A percentile compares a stretch with the other conserved stretches of the same genome.
Conservation (phyloP, 2,113 vertebrate genomes). For the Ardeotis arabs region DNA sequence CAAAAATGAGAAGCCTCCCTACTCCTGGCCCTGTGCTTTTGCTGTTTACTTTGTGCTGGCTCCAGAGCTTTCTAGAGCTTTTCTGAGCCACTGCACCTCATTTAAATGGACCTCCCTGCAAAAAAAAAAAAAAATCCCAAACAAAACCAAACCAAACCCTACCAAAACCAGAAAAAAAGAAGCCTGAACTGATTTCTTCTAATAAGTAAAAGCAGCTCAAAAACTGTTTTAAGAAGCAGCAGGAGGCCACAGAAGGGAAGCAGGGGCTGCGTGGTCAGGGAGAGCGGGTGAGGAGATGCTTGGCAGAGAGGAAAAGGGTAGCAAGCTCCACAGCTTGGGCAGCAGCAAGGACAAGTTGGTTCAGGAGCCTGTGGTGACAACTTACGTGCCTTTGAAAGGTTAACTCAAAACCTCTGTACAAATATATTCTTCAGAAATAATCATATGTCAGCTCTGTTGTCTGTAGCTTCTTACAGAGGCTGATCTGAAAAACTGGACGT, state of each 20-base stretch:
- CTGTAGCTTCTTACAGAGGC: background rate
- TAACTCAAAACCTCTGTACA: background rate
- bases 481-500: background rate
- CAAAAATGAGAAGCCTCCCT: background rate
- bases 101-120: background rate
- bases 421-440: background rate
- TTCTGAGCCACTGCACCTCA: background rate
- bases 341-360: background rate
- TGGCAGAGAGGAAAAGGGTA: background rate
- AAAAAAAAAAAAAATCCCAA: background rate
- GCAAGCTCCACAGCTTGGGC: background rate
- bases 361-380: background rate
- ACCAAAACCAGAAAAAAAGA: background rate
- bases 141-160: background rate
- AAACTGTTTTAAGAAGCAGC: background rate
- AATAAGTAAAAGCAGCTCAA: background rate
- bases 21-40: background rate
- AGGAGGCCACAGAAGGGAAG: background rate
- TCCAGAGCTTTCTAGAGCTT: background rate
- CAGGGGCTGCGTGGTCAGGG: background rate
- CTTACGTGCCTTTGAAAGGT: background rate
- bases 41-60: background rate
- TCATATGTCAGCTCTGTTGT: accelerated
- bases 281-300: background rate
- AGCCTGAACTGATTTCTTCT: background rate